phyloP scores from a whole-genome alignment of 2,113 vertebrate species.

The Gasterosteus nipponicus region DNA sequence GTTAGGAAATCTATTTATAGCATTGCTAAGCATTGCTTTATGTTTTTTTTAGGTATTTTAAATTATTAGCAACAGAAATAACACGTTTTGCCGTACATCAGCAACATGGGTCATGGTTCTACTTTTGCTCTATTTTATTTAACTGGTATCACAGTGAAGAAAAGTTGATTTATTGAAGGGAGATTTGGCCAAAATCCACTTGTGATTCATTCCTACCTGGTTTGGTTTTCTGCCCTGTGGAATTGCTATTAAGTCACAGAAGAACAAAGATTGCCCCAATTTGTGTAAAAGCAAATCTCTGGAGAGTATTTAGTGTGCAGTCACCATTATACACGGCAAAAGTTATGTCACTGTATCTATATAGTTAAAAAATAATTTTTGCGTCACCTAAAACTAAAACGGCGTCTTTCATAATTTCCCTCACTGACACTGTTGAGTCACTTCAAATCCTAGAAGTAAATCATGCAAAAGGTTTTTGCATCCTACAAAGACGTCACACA shows the following conservation, averaged over 20 bases:
- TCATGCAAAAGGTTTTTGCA: background rate
- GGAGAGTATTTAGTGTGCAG: background rate
- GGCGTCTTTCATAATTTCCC: background rate
- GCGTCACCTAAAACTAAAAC: no score
- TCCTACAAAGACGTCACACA: slow-evolving; percentile 1
- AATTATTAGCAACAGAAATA: background rate
- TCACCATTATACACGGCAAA: background rate
- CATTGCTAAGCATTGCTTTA: background rate
- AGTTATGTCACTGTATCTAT: background rate
- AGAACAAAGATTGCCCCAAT: no score
- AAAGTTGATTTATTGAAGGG: background rate
- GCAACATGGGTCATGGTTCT: background rate
- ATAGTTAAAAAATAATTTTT: no score
- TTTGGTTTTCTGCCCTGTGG: background rate
- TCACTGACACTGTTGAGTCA: background rate
- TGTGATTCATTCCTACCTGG: background rate
- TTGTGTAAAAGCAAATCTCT: no score
- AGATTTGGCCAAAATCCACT: background rate
- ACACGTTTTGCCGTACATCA: background rate
- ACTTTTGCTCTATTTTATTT: background rate
- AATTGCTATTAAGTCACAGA: background rate
- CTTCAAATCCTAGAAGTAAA: background rate
- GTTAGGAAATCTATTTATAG: slow-evolving; percentile 51
- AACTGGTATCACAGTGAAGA: background rate
- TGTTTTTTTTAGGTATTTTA: background rate